Conservation (phyloP, 2,888 invertebrate species). For the Pteria penguin region DNA sequence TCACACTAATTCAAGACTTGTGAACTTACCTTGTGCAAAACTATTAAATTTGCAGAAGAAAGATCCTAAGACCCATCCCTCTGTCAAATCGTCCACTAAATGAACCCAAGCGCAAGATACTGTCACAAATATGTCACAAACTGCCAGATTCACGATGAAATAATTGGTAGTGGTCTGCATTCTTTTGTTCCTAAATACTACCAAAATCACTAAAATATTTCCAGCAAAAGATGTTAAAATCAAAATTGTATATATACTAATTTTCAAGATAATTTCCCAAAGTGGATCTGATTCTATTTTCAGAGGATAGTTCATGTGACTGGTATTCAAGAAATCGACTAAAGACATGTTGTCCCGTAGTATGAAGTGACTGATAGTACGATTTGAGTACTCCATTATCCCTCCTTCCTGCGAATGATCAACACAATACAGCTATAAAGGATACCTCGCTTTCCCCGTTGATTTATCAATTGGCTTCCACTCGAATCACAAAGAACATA, state of each 20-base stretch:
- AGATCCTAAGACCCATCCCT: slow-evolving; percentile 87
- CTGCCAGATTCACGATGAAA: slow-evolving; percentile 75
- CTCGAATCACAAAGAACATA: too few relatives aligned
- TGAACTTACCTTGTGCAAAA: slow-evolving; percentile 85
- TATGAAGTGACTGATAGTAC: background rate
- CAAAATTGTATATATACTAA: slow-evolving; percentile 45
- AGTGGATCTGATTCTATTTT: slow-evolving; percentile 39
- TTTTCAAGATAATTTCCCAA: slow-evolving; percentile 54
- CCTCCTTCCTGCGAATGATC: too few relatives aligned
- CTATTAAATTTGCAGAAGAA: slow-evolving; percentile 90
- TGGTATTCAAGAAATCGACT: slow-evolving; percentile 10
- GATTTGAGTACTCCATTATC: background rate
- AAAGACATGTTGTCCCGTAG: background rate
- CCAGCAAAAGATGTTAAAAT: slow-evolving; percentile 52
- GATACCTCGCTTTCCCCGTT: too few relatives aligned
- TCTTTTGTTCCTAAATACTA: slow-evolving; percentile 56
- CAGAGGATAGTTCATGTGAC: slow-evolving; percentile 35
- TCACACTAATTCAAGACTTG: background rate
- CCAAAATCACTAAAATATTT: slow-evolving; percentile 55
- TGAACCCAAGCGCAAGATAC: slow-evolving; percentile 88
- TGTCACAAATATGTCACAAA: slow-evolving; percentile 74
- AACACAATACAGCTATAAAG: too few relatives aligned
- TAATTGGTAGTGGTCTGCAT: slow-evolving; percentile 64
- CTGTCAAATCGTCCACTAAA: slow-evolving; percentile 87
- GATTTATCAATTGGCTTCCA: too few relatives aligned